Conservation (phyloP, 2,113 vertebrate species). For the Helogale parvula region DNA sequence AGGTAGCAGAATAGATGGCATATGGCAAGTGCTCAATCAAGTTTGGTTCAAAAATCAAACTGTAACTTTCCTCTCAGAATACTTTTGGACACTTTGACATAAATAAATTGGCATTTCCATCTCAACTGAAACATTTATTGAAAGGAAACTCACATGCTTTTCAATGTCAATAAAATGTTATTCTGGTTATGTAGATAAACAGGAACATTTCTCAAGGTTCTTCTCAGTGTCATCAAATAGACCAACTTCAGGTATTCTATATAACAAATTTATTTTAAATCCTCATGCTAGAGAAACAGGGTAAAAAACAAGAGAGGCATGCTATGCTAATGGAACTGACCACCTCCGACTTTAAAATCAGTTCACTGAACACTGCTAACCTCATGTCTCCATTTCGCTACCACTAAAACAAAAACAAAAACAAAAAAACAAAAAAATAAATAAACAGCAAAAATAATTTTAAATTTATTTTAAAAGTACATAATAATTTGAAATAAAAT, state of each 20-base stretch:
- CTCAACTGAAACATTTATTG: background rate
- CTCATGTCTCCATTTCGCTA: background rate
- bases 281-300: background rate
- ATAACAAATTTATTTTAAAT: background rate
- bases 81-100: background rate
- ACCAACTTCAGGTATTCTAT: background rate
- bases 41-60: background rate
- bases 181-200: background rate
- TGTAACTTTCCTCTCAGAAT: background rate
- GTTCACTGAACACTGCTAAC: background rate
- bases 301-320: background rate
- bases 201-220: background rate
- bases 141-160: background rate
- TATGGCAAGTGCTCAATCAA: background rate
- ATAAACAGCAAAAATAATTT: background rate
- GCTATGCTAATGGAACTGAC: background rate
- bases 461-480: background rate
- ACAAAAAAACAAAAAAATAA: background rate
- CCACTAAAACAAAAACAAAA: background rate
- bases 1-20: background rate
- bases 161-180: constrained; percentile 21
- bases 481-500: background rate
- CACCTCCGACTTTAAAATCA: background rate
- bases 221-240: background rate
- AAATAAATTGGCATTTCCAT: background rate